Evolutionary conservation across 2,797 vertebrate genomes (phyloP), one percentile per base, ranked within the genome.

Genomic region (Enteromius treurensis): DNA sequence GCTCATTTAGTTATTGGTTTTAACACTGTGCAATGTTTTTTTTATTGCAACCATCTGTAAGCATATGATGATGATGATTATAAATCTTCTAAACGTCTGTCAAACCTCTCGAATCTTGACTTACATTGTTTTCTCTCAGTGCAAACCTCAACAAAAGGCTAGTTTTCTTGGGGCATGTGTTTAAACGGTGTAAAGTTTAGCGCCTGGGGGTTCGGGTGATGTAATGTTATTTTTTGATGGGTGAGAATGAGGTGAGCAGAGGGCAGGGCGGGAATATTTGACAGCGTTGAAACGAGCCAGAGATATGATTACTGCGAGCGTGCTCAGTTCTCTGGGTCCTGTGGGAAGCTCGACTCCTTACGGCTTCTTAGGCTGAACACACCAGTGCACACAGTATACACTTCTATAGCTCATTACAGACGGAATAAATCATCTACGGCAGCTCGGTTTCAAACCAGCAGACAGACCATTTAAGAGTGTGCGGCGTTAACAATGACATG

Each of bases 181-280:
- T 96, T 96, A 94, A 93, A 91, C 95, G 96, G 96, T 94, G 93
- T 97, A 92, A 86, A 92, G 94, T 97, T 98, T 95, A 96, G 93
- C 88, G 92, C 93, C 94, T 83, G 0, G 86, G 94, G 71, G 64
- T 80, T 90, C 88, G 90, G 86, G 93, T 97, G 96, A 97, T 95
- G 94, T 97, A 95, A 96, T 96, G 95, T 96, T 96, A 91, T 96
- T 96, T 92, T 95, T 95, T 95, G 81, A 90, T 93, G 92, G 93
- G 94, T 89, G 92, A 95, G 94, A 93, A 78, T 86, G 92, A 93
- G 94, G 93, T 93, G 90, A 94, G 90, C 93, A 83, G 88, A 90
- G 93, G 94, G 94, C 93, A 93, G 93, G 86, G 87, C 87, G 91
- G 92, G 91, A 91, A 93, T 93, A 92, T 93, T 93, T 86, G 87